Base-by-base conservation (phyloP, 2,113 vertebrate species). In the Alexandromys fortis region DNA sequence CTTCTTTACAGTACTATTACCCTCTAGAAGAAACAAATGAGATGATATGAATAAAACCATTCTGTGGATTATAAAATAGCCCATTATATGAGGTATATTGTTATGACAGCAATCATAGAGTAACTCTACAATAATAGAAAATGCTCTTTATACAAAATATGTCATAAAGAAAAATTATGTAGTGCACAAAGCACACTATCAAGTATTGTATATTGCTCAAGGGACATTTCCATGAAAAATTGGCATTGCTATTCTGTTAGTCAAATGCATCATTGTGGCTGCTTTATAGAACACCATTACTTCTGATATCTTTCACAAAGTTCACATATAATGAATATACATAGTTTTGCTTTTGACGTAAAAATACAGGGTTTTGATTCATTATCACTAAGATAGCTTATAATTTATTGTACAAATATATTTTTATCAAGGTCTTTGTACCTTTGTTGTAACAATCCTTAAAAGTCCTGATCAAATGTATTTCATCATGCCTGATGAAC, bases 181-280 rank as follows among this genome's bases (percentile, higher is more conserved):
- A 94, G 90, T 90, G 7, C 38, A 24, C 30, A 65, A 35, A 77
- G 76, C 58, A 78, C 49, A 63, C 61, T 92, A 92, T 82, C 72
- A 93, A 93, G 88, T 77, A 78, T 83, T 92, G 11, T 82, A 79
- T 86, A 95, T 95, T 86, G 81, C 77, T 96, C 95, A 91, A 93
- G 95, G 90, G 94, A 89, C 28, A 83, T 94, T 97, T 95, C 77
- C 93, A 5, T 63, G 70, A 96, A 87, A 95, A 75, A 12, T 38
- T 90, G 81, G 76, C 85, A 91, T 88, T 92, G 65, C 76, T 92
- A 47, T 72, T 94, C 81, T 96, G 76, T 95, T 21, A 24, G 9
- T 97, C 92, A 95, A 96, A 97, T 94, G 28, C 67, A 90, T 96
- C 92, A 92, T 16, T 93, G 61, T 92, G 72, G 70, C 76, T 96